Evolutionary conservation across 2,888 invertebrate species (phyloP), one percentile per base, ranked within the genome.

Genomic region (Apodemia hepburni): DNA sequence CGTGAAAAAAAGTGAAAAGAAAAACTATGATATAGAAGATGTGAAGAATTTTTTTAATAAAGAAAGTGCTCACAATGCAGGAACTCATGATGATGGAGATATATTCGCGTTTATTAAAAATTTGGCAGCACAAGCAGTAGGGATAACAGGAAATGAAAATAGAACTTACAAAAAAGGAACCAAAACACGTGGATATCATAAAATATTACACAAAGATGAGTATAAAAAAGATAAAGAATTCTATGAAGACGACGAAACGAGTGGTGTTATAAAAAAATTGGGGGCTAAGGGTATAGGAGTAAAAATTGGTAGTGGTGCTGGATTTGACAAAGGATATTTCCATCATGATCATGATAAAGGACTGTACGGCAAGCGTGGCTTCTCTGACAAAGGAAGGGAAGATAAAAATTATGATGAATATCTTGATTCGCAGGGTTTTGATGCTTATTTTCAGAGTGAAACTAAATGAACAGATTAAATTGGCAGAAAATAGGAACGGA

Each of bases 201-300:
- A 87, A 68, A 87, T 93, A 0, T 92, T 93, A 65, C 93, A 93
- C 72, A 93, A 92, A 77, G 93, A 94, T 70, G 93, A 94, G 73
- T 94, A 92, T 73, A 92, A 93, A 69, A 93, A 93, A 72, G 92
- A 93, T 63, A 92, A 93, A 72, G 82, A 91, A 64, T 93, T 93
- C 78, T 93, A 92, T 71, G 93, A 93, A 74, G 92, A 93, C 61
- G 87, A 90, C 64, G 90, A 92, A 78, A 87, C 88, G 9, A 92
- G 82, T 66, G 93, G 92, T 4, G 82, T 84, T 27, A 82, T 92
- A 15, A 88, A 87, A 54, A 92, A 91, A 75, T 81, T 87, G 68
- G 92, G 92, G 0, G 88, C 86, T 3, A 92, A 92, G 71, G 86
- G 85, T n/a, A 71, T 82, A 35, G 89, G 91, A 0, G 85, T 86